These are phyloP conservation scores for Forbesichthys papilliferus DNA, from an alignment of 2,113 vertebrate species.

Conservation along the genomic window DNA sequence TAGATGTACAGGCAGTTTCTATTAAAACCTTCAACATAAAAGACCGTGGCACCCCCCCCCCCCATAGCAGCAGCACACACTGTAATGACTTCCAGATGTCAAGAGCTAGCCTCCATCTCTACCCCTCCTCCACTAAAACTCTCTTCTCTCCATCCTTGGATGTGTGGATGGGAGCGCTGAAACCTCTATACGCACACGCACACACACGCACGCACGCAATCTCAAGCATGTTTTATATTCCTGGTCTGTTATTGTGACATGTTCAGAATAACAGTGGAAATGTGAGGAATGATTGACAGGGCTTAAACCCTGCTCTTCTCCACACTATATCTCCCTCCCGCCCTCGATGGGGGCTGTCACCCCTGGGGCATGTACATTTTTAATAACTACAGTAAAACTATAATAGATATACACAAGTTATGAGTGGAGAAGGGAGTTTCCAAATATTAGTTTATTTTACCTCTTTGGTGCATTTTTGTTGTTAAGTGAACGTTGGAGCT, in stretches of 20 bases:
- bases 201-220: neutral
- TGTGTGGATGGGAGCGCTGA: constrained; percentile 32
- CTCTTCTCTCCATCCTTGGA: constrained; percentile 30
- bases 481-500: no score
- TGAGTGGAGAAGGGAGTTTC: no score
- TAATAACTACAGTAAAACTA: no score
- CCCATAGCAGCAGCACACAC: constrained; percentile 47
- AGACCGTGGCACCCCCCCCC: constrained; percentile 39
- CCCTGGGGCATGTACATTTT: no score
- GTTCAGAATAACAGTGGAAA: no score
- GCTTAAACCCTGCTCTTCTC: no score
- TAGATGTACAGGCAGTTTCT: constrained; percentile 49
- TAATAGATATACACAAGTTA: no score
- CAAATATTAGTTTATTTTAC: no score
- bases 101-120: constrained; percentile 42
- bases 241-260: no score
- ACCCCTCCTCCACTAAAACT: constrained; percentile 17
- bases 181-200: neutral
- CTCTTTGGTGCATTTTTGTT: no score
- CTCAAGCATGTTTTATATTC: neutral
- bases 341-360: neutral
- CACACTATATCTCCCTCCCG: neutral
- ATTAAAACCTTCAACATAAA: constrained; percentile 59
- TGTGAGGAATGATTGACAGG: no score
- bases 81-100: constrained; percentile 77